Evolutionary conservation across 2,113 vertebrate genomes (phyloP).

Genomic region (Bothrops jararaca): DNA sequence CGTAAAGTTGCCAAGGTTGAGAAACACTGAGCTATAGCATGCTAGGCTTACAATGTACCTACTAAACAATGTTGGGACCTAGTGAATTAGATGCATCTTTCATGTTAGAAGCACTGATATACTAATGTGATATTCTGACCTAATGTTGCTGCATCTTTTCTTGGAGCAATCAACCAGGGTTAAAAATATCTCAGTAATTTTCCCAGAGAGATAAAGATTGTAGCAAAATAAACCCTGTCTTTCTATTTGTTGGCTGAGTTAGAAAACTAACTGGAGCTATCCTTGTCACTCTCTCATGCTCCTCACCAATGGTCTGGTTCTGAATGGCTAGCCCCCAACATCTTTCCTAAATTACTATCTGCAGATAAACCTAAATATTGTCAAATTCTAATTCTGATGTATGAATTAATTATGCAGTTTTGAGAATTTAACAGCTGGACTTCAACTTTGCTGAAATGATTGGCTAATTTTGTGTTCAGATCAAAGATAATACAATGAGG

Average conservation of each 20-base stretch:
- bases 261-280: constrained; percentile 39
- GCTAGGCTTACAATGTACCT: not conserved
- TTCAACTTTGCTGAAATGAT: not conserved
- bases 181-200: constrained; percentile 17
- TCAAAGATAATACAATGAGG: not conserved
- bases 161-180: constrained; percentile 17
- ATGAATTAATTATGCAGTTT: constrained; percentile 26
- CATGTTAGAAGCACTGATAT: not conserved
- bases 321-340: constrained; percentile 40
- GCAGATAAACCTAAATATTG: constrained; percentile 39
- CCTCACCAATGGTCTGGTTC: constrained; percentile 38
- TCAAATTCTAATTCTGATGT: not conserved
- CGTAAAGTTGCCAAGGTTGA: no score
- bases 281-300: constrained; percentile 39
- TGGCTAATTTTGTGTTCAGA: not conserved
- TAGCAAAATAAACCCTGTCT: constrained; percentile 22
- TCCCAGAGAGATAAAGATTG: constrained; percentile 11
- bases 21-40: no score
- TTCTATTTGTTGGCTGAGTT: constrained; percentile 29
- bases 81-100: not conserved
- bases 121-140: not conserved
- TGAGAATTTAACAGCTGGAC: constrained; percentile 15
- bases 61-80: not conserved
- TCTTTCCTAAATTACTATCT: constrained; percentile 30
- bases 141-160: constrained; percentile 3